Evolutionary conservation across 2,113 vertebrate species (phyloP), one percentile per base, ranked within the genome.

Genomic region (Polypterus senegalus): DNA sequence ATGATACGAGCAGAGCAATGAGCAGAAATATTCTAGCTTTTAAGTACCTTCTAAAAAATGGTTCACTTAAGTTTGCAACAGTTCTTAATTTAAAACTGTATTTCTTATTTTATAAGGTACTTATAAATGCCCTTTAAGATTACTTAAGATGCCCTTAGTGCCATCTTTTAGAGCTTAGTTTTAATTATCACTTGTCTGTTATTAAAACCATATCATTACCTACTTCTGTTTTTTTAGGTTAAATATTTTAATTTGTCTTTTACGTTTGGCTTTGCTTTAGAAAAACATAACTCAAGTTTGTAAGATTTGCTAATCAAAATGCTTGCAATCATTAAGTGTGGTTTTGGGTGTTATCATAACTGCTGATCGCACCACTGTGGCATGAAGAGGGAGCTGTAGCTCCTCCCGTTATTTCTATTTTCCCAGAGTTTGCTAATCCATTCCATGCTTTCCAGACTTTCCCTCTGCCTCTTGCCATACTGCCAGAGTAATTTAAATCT

Each of bases 311-410:
- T 53, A 53, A 53, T 8, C 7, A 53, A 60, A 47, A 57, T 57
- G 46, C 44, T 54, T 53, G 51, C 62, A 64, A 75, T 70, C 63
- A 63, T 70, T 66, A 62, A 52, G 62, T 64, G 57, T 65, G 59
- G 62, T 64, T 61, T 57, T 6, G 45, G 47, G 54, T 64, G 49
- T 53, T 3, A 53, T 3, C 9, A 7, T 57, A 46, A 66, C 58
- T 71, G 64, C 78, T 87, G 80, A 77, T 82, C 77, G 90, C 83
- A 81, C 77, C 75, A 74, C 73, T 79, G 78, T 82, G 86, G 78
- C 92, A 94, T 91, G 88, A 93, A 96, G 92, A 94, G 91, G 93
- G 92, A 91, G 92, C 95, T 94, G 80, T 91, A 81, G 88, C 87
- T 90, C 92, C 92, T 90, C 83, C 57, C 75, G 89, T 78, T 74